Conservation (phyloP, 2,888 invertebrate genomes). For the Deilephila elpenor region DNA sequence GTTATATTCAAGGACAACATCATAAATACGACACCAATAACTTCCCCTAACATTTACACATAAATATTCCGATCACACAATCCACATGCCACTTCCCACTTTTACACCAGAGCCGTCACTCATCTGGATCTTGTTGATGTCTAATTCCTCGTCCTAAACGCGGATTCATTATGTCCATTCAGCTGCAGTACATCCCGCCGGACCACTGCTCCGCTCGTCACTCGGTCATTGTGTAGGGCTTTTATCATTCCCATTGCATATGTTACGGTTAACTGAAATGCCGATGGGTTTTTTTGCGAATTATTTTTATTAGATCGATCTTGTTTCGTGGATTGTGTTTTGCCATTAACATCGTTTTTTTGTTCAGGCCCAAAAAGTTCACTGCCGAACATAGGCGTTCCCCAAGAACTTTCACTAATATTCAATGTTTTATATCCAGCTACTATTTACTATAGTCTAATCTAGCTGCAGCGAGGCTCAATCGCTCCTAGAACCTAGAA, state of each 20-base stretch:
- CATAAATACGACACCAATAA: no score
- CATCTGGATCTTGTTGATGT: conserved; percentile 53
- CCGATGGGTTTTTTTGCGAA: neutral
- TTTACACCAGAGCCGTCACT: conserved; percentile 32
- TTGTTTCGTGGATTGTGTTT: neutral
- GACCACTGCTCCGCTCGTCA: conserved; percentile 29
- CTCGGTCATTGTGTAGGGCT: neutral
- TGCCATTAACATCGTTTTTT: neutral
- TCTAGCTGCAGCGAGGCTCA: no score
- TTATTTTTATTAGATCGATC: neutral
- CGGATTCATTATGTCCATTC: conserved; percentile 56
- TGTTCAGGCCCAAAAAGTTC: no score
- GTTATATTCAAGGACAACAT: no score
- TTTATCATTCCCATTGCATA: neutral
- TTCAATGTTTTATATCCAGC: no score
- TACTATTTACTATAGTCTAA: no score
- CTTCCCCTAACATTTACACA: conserved; percentile 33
- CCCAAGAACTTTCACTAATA: no score
- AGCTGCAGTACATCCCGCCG: conserved; percentile 39
- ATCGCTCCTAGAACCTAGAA: no score
- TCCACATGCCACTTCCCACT: neutral
- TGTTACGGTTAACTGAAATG: conserved; percentile 16
- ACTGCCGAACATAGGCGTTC: no score
- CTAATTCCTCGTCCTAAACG: conserved; percentile 64
- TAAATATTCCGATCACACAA: conserved; percentile 1